Conservation (phyloP, 2,797 vertebrate genomes). For the Carapus acus region DNA sequence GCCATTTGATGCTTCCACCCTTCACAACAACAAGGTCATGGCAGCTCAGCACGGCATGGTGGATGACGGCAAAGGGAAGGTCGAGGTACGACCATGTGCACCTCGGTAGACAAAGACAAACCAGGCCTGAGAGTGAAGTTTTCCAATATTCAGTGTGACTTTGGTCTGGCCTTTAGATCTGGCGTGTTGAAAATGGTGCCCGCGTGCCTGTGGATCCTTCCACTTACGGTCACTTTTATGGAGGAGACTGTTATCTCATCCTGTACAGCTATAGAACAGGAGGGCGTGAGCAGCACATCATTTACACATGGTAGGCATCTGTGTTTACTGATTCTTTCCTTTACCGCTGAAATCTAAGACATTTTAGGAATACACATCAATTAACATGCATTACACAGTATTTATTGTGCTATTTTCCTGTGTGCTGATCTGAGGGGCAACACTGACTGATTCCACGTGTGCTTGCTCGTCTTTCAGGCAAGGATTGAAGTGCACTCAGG, state of each 20-base stretch:
- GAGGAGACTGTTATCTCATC: conserved; percentile 80
- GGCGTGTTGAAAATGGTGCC: conserved; percentile 68
- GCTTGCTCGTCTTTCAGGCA: conserved; percentile 64
- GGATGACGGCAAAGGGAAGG: conserved; percentile 74
- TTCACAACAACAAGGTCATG: conserved; percentile 74
- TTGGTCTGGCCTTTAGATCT: conserved; percentile 62
- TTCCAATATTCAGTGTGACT: too few relatives aligned
- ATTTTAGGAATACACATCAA: too few relatives aligned
- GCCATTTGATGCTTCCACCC: conserved; percentile 73
- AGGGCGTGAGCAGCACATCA: conserved; percentile 68
- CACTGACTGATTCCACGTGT: conserved; percentile 11
- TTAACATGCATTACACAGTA: too few relatives aligned
- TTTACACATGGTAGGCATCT: conserved; percentile 74
- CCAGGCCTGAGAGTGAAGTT: neutral
- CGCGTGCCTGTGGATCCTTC: conserved; percentile 61
- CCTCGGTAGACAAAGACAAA: neutral
- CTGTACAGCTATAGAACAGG: conserved; percentile 72
- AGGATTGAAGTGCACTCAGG: conserved; percentile 74
- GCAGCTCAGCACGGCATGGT: conserved; percentile 79
- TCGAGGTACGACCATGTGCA: conserved; percentile 58
- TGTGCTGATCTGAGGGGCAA: neutral
- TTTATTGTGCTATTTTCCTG: too few relatives aligned
- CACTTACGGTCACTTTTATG: conserved; percentile 72
- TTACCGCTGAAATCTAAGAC: too few relatives aligned
- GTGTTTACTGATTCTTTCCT: too few relatives aligned